These are phyloP conservation scores for Halocynthia roretzi DNA, from an alignment of 23 tunicate species.

Conservation along the genomic window DNA sequence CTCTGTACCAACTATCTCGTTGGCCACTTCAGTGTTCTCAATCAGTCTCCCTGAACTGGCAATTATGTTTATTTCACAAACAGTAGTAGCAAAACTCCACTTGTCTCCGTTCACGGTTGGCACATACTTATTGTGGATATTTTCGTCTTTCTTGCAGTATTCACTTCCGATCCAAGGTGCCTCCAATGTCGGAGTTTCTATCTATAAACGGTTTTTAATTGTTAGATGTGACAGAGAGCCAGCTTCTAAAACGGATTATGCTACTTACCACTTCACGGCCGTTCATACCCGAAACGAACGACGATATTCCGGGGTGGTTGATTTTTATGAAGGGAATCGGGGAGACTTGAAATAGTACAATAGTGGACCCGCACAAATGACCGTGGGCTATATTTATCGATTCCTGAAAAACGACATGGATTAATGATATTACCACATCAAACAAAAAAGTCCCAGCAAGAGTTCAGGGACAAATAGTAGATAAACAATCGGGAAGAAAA, in stretches of 20 bases:
- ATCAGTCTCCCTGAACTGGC: conserved; percentile 8
- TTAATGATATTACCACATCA: neutral
- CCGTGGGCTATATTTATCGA: conserved; percentile 11
- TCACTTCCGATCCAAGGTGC: conserved; percentile 2
- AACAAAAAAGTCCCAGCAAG: too few species aligned
- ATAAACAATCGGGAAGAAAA: too few species aligned
- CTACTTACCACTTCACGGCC: neutral
- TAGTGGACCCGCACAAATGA: neutral
- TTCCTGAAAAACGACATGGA: conserved; percentile 8
- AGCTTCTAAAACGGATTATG: neutral
- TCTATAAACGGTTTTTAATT: neutral
- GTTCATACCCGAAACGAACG: neutral
- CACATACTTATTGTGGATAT: neutral
- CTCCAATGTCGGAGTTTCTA: neutral
- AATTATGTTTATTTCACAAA: neutral
- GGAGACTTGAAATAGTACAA: neutral
- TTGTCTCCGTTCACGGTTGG: conserved; percentile 4
- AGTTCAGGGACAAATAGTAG: too few species aligned
- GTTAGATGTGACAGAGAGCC: neutral
- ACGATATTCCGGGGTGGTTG: conserved; percentile 7
- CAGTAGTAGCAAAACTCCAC: conserved; percentile 15
- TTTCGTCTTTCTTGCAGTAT: neutral
- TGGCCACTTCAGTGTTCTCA: neutral
- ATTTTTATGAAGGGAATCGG: conserved; percentile 15
- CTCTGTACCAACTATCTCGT: neutral